phyloP scores from a whole-genome alignment of 2,113 vertebrate genomes.

The Psittacula cyanocephala region DNA sequence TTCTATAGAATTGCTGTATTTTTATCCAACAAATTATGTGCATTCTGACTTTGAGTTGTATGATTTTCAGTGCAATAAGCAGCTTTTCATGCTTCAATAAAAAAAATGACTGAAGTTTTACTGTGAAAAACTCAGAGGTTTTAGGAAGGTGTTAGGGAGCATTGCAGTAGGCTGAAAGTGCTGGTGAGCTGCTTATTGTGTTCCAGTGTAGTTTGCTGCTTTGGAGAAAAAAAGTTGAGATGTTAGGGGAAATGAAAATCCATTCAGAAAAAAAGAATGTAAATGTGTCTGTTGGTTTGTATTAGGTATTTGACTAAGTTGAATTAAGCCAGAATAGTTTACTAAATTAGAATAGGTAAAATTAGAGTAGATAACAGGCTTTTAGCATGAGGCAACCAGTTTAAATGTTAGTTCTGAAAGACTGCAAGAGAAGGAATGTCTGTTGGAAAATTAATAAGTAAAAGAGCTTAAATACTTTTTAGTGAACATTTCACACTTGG shows the following conservation, averaged over 20 bases:
- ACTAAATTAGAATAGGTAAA: neutral
- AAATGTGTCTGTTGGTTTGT: neutral
- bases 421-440: neutral
- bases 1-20: neutral
- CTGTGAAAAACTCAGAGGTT: neutral
- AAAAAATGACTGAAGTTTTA: neutral
- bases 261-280: neutral
- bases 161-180: neutral
- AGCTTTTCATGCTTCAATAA: neutral
- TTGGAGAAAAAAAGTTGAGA: neutral
- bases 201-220: neutral
- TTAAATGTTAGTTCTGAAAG: neutral
- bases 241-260: neutral
- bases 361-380: neutral
- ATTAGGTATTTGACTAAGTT: neutral
- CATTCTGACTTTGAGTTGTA: neutral
- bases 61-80: neutral
- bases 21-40: neutral
- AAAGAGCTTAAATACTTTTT: constrained; percentile 12
- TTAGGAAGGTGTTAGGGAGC: neutral
- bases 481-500: neutral
- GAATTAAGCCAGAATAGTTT: constrained; percentile 11
- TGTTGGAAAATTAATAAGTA: constrained; percentile 3
- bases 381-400: neutral
- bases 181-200: neutral